A percentile compares a stretch with the other conserved stretches of the same genome.
Conservation (phyloP, 2,797 vertebrate genomes). For the Sphenodon punctatus region DNA sequence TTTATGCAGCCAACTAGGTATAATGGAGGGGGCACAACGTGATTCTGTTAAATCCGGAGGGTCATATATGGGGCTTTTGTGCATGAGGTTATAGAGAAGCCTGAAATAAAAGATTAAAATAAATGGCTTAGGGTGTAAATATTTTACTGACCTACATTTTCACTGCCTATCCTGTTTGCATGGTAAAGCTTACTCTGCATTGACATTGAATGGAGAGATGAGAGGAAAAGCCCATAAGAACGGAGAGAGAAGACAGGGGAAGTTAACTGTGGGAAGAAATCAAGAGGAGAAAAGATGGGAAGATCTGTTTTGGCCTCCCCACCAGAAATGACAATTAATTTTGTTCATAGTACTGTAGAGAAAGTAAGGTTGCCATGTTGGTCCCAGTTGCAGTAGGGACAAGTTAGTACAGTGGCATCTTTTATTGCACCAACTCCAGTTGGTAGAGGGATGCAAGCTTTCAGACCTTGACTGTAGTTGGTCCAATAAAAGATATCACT, state of each 20-base stretch:
- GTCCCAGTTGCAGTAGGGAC: too few relatives aligned
- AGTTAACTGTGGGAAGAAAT: neutral
- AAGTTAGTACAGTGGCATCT: too few relatives aligned
- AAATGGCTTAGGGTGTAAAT: neutral
- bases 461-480: too few relatives aligned
- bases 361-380: too few relatives aligned
- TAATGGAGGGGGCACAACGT: neutral
- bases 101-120: neutral
- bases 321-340: neutral
- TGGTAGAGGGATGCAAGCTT: too few relatives aligned
- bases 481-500: too few relatives aligned
- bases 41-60: neutral
- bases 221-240: neutral
- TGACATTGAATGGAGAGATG: neutral
- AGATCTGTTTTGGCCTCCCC: neutral
- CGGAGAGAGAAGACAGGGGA: neutral
- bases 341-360: neutral
- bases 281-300: neutral
- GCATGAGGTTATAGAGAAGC: neutral
- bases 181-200: neutral
- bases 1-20: constrained; percentile 20
- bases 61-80: neutral
- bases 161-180: neutral
- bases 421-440: too few relatives aligned
- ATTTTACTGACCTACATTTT: neutral